Conservation (phyloP, 2,797 vertebrate species). For the Acomys russatus region DNA sequence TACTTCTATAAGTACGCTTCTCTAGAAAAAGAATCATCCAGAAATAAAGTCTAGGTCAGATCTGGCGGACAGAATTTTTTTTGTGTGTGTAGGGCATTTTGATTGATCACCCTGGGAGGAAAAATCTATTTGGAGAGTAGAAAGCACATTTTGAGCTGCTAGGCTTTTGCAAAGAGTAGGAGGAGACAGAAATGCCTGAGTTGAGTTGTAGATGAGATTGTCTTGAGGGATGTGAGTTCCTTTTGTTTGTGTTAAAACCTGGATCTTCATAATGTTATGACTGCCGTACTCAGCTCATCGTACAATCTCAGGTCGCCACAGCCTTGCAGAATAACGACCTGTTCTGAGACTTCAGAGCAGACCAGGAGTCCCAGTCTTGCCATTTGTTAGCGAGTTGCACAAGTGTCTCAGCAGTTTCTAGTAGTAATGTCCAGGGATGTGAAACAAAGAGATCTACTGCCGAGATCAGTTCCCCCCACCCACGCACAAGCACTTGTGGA, state of each 20-base stretch:
- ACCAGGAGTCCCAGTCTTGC: background rate
- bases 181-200: background rate
- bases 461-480: background rate
- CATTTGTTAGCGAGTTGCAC: background rate
- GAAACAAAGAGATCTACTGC: background rate
- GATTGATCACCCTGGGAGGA: conserved; percentile 65
- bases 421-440: background rate
- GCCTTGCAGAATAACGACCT: background rate
- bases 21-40: conserved; percentile 27
- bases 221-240: conserved; percentile 4
- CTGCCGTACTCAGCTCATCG: background rate
- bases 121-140: conserved; percentile 48
- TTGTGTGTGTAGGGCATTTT: background rate
- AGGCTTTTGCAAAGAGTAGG: background rate
- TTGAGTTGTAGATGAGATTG: background rate
- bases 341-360: background rate
- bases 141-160: background rate
- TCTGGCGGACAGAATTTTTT: background rate
- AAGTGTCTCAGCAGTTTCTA: background rate
- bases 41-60: conserved; percentile 35
- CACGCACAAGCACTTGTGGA: background rate
- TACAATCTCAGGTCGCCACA: background rate
- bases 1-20: background rate
- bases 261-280: background rate
- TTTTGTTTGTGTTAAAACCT: background rate